Evolutionary conservation across 2,888 invertebrate species (phyloP).

Genomic region (Xestia ashworthii): DNA sequence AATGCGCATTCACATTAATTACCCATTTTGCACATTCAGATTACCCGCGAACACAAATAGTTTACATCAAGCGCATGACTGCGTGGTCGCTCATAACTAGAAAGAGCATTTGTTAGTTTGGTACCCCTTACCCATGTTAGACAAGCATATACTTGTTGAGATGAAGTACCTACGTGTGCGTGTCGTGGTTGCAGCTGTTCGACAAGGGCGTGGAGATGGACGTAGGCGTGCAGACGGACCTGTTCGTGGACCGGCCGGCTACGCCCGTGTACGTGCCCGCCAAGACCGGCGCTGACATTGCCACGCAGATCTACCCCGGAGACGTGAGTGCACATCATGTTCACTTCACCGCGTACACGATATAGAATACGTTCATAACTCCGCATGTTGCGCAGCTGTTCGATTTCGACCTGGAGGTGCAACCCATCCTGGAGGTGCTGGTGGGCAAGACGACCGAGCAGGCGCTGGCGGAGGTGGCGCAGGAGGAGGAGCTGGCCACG

Average conservation of each 20-base stretch:
- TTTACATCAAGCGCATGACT: not conserved
- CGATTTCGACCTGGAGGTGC: slow-evolving; percentile 97
- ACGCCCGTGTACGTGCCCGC: slow-evolving; percentile 95
- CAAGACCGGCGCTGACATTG: slow-evolving; percentile 94
- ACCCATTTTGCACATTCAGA: not conserved
- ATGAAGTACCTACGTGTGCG: not conserved
- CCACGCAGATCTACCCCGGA: slow-evolving; percentile 97
- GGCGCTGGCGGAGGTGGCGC: slow-evolving; percentile 96
- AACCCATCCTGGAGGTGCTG: slow-evolving; percentile 96
- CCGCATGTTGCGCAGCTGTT: slow-evolving; percentile 91
- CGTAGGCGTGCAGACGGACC: slow-evolving; percentile 96
- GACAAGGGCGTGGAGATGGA: slow-evolving; percentile 94
- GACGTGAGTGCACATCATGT: slow-evolving; percentile 91
- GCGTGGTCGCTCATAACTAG: not conserved
- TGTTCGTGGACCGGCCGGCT: slow-evolving; percentile 95
- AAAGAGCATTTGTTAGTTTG: not conserved
- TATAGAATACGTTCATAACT: not conserved
- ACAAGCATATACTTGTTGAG: not conserved
- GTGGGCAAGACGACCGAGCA: slow-evolving; percentile 97
- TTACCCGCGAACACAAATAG: not conserved
- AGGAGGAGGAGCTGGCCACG: slow-evolving; percentile 97
- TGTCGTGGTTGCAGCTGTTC: slow-evolving; percentile 87
- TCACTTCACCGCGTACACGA: too few relatives aligned
- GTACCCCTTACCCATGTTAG: not conserved
- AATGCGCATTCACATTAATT: not conserved